Conservation (phyloP, 2,888 invertebrate genomes). For the Cryptus viduatorius region DNA sequence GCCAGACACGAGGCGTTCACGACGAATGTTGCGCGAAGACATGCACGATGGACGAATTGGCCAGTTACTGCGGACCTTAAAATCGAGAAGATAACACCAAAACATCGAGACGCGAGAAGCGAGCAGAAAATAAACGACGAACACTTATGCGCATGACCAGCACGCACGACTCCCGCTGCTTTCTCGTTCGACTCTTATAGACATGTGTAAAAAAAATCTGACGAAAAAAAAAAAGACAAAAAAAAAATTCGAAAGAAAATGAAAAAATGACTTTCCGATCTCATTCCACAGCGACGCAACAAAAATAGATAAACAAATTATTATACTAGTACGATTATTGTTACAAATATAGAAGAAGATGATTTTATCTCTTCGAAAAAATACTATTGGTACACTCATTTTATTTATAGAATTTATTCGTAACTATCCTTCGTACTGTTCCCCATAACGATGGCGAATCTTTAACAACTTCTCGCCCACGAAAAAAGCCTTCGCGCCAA, state of each 20-base stretch:
- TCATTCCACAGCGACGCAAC: too few relatives aligned
- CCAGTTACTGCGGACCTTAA: constrained; percentile 82
- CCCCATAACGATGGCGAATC: too few relatives aligned
- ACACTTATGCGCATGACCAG: constrained; percentile 2
- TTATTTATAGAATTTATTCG: too few relatives aligned
- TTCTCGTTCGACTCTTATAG: constrained; percentile 22
- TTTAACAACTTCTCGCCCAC: too few relatives aligned
- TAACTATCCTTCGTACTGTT: too few relatives aligned
- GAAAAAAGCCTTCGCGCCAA: too few relatives aligned
- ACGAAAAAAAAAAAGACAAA: background rate
- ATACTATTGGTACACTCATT: too few relatives aligned
- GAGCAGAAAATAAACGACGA: constrained; percentile 8
- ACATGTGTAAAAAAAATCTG: constrained; percentile 25
- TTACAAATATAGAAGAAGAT: too few relatives aligned
- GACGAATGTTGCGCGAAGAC: constrained; percentile 85
- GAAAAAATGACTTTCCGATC: too few relatives aligned
- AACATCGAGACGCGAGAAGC: constrained; percentile 2
- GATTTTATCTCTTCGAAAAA: too few relatives aligned
- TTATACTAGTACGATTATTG: too few relatives aligned
- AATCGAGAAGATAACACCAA: background rate
- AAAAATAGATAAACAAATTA: too few relatives aligned
- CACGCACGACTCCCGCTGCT: constrained; percentile 34
- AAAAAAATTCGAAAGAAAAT: background rate
- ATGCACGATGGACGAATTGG: constrained; percentile 82
- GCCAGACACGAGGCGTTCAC: constrained; percentile 81